Base-by-base conservation (phyloP, 2,113 vertebrate species). In the Forbesichthys papilliferus region DNA sequence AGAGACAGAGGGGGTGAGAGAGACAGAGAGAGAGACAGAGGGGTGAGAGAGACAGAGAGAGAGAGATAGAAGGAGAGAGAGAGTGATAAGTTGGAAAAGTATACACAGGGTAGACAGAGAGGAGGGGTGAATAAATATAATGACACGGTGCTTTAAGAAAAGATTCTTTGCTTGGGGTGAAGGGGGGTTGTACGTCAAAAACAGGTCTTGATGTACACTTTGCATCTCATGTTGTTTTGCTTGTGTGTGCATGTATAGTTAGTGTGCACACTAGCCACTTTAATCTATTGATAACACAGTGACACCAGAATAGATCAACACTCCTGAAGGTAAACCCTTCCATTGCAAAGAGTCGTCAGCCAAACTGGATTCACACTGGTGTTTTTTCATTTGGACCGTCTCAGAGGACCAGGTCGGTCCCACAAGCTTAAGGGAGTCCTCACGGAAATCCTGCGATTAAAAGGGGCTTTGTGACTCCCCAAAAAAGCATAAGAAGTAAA, bases 71-170 rank as follows among this genome's bases (percentile, higher is more conserved):
- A 9, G 4, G 36, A 34, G 9, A 61, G 36, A 47, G 1, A 5
- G 3, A 73, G 68, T 33, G 60, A 77, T 80, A 65, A 87, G 84
- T 88, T 84, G 82, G 86, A 89, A 89, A 88, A 84, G 83, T 71
- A 79, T 78, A 88, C 85, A 87, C 34, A 3, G 62, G 72, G 56
- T 18, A 81, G 13, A n/a, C 16, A 57, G 9, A 9, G 16, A 7
- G 18, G 16, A 18, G 16, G 55, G 20, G 0, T 11, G 56, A 62
- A 79, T 33, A 65, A 16, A 68, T 58, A 13, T n/a, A 59, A 65
- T 48, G 48, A 49, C 46, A 20, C 9, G 6, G 46, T 58, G 16
- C 11, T 42, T 11, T 33, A 27, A 42, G 34, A 63, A 20, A 3
- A 67, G 16, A 34, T 42, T 42, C 36, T 42, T 3, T 42, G 36